Evolutionary conservation across 2,888 invertebrate genomes (phyloP).

Genomic region (Chalcis sispes): DNA sequence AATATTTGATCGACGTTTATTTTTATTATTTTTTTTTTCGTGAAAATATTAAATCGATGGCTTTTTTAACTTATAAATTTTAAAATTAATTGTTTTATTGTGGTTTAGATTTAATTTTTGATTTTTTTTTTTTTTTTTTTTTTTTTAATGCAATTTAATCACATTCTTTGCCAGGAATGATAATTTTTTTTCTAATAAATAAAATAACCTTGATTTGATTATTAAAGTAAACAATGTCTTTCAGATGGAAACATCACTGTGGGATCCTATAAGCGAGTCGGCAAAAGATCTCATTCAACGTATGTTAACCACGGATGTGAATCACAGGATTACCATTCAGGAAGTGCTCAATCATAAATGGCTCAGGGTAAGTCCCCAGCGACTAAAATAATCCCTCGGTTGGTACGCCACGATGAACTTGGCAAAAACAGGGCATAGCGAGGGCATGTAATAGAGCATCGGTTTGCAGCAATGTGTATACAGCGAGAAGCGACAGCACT

Average conservation of each 20-base stretch:
- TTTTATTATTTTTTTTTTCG: too few species aligned
- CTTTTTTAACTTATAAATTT: too few species aligned
- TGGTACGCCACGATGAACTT: neutral
- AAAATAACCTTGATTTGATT: too few species aligned
- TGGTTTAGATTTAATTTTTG: too few species aligned
- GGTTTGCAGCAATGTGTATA: neutral
- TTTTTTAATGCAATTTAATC: too few species aligned
- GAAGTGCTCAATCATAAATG: slow-evolving; percentile 97
- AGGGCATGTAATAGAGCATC: slow-evolving; percentile 31
- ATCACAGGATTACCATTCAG: slow-evolving; percentile 94
- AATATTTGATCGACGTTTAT: too few species aligned
- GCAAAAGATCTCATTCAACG: slow-evolving; percentile 96
- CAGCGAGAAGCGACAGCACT: neutral
- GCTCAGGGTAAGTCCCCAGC: slow-evolving; percentile 86
- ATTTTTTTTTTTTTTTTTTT: too few species aligned
- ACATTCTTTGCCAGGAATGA: too few species aligned
- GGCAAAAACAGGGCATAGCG: neutral
- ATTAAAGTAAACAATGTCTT: too few species aligned
- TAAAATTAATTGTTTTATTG: too few species aligned
- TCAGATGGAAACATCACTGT: slow-evolving; percentile 91
- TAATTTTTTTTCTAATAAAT: too few species aligned
- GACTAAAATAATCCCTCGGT: neutral
- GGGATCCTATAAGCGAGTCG: slow-evolving; percentile 95
- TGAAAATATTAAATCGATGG: too few species aligned
- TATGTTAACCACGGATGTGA: slow-evolving; percentile 95